Evolutionary conservation across 2,888 invertebrate species (phyloP).

Genomic region (Nebria brevicollis): DNA sequence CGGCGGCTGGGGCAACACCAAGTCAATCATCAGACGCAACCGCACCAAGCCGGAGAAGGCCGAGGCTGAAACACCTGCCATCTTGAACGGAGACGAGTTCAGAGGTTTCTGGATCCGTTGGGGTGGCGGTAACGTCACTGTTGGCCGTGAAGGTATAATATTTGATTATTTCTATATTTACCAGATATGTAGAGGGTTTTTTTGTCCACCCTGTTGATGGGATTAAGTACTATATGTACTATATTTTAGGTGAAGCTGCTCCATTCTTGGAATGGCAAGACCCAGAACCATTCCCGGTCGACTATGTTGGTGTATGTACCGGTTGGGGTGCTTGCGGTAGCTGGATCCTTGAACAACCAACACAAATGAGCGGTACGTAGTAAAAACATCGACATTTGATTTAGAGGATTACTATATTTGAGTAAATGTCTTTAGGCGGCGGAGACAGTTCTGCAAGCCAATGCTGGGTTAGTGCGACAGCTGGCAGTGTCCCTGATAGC

Average conservation of each 20-base stretch:
- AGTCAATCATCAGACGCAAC: constrained; percentile 85
- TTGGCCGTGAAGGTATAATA: constrained; percentile 57
- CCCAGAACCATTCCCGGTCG: constrained; percentile 75
- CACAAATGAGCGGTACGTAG: constrained; percentile 3
- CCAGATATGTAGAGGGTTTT: too few species aligned
- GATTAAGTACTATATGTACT: neutral
- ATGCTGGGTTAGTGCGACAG: constrained; percentile 75
- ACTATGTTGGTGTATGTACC: constrained; percentile 83
- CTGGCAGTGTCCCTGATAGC: constrained; percentile 76
- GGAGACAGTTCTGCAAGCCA: constrained; percentile 63
- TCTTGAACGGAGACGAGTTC: constrained; percentile 78
- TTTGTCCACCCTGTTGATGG: too few species aligned
- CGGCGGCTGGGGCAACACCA: constrained; percentile 88
- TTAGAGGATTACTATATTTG: neutral
- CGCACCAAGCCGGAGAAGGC: constrained; percentile 78
- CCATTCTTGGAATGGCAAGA: constrained; percentile 81
- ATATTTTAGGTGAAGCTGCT: constrained; percentile 68
- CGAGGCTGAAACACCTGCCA: constrained; percentile 76
- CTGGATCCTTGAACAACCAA: constrained; percentile 76
- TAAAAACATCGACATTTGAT: neutral
- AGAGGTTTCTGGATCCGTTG: constrained; percentile 88
- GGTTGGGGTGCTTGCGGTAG: constrained; percentile 87
- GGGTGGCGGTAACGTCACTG: constrained; percentile 68
- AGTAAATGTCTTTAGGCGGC: constrained; percentile 38
- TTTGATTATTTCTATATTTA: neutral